Percentiles rank a stretch among this genome's conserved stretches.
Conservation (phyloP, 2,888 invertebrate species). For the Cosmorhoe ocellata region DNA sequence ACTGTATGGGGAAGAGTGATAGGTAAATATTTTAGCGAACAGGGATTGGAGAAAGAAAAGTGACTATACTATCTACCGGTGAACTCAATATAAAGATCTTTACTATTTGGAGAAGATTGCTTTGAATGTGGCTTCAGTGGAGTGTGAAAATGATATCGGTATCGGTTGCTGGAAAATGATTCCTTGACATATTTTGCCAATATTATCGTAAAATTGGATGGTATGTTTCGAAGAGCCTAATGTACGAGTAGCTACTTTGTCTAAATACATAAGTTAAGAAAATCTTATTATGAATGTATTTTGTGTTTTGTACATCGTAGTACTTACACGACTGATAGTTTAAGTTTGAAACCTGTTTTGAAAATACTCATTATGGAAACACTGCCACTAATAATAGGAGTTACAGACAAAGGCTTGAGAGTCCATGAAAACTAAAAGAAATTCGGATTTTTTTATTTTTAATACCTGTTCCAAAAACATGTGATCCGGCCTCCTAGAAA, state of each 20-base stretch:
- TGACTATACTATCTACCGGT: neutral
- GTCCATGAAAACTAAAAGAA: too few species aligned
- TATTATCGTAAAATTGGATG: constrained; percentile 5
- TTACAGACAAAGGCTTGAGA: too few species aligned
- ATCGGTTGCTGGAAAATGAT: constrained; percentile 11
- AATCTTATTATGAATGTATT: too few species aligned
- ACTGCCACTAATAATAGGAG: too few species aligned
- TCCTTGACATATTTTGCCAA: constrained; percentile 17
- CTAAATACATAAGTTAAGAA: too few species aligned
- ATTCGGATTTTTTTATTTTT: too few species aligned
- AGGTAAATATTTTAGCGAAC: constrained; percentile 24
- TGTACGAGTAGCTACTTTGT: neutral
- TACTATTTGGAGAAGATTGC: constrained; percentile 17
- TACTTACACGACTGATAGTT: too few species aligned
- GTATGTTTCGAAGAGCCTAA: neutral
- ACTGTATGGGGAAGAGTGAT: constrained; percentile 17
- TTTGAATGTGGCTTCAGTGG: constrained; percentile 17
- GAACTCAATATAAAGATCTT: neutral
- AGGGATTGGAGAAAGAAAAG: neutral
- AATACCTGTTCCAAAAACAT: too few species aligned
- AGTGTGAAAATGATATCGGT: constrained; percentile 21
- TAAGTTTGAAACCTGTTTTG: too few species aligned
- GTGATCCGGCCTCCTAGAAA: too few species aligned
- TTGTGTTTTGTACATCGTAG: too few species aligned
- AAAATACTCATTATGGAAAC: too few species aligned